phyloP scores from a whole-genome alignment of 1,140 invertebrate genomes.

The Anastrepha ludens region DNA sequence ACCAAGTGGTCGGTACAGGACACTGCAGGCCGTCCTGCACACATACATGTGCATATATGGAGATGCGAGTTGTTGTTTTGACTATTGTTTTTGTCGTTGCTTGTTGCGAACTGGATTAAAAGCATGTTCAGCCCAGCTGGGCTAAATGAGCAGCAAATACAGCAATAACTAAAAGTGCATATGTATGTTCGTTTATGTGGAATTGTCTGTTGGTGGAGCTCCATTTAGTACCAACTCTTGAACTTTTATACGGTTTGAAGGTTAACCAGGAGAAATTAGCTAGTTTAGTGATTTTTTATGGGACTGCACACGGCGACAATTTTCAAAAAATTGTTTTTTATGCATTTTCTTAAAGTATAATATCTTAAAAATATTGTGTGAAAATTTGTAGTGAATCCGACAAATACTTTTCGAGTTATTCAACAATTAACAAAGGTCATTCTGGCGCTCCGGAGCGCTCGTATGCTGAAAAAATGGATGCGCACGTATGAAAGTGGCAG shows the following conservation, averaged over 20 bases:
- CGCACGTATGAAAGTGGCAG: too few species aligned
- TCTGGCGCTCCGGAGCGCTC: too few species aligned
- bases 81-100: conserved; percentile 14
- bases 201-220: not conserved
- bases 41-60: not conserved
- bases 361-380: too few species aligned
- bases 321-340: too few species aligned
- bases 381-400: too few species aligned
- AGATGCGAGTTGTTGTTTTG: not conserved
- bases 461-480: too few species aligned
- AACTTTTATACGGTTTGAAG: not conserved
- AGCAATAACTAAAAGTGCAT: not conserved
- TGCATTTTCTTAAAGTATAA: too few species aligned
- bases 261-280: too few species aligned
- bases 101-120: conserved; percentile 17
- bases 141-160: conserved; percentile 21
- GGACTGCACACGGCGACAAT: too few species aligned
- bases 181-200: not conserved
- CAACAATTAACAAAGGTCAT: too few species aligned
- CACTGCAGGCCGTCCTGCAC: not conserved
- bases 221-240: not conserved
- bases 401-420: too few species aligned
- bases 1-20: not conserved
- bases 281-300: not conserved
- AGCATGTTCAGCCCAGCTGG: conserved; percentile 35